Percentiles rank a stretch among this genome's conserved stretches.
phyloP scores from a whole-genome alignment of 2,113 vertebrate species.

The Pteropus alecto region DNA sequence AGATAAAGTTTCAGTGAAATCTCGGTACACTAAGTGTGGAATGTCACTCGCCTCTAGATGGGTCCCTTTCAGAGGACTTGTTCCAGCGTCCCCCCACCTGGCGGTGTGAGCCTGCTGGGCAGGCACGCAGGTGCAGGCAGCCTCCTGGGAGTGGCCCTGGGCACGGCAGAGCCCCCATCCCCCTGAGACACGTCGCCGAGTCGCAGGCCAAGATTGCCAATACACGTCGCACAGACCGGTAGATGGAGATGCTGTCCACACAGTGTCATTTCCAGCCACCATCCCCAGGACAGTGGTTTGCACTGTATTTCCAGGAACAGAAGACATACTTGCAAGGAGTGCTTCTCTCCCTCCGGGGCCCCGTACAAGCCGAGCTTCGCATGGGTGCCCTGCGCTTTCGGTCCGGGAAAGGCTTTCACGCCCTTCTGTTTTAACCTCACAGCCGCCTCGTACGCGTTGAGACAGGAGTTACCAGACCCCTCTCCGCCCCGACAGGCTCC shows the following conservation, averaged over 20 bases:
- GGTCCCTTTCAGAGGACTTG: neutral
- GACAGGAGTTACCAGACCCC: neutral
- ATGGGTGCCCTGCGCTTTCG: no score
- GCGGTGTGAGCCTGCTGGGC: neutral
- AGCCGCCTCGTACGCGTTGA: neutral
- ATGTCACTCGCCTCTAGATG: neutral
- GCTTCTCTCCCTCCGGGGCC: fast-evolving
- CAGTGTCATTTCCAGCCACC: neutral
- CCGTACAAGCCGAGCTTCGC: no score
- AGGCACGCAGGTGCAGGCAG: no score
- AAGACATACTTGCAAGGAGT: no score
- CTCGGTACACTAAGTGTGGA: neutral
- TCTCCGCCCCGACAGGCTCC: no score
- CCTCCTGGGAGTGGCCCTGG: neutral
- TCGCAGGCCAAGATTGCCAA: neutral
- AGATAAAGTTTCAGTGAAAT: neutral
- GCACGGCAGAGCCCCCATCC: neutral
- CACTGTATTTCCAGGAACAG: neutral
- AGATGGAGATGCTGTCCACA: neutral
- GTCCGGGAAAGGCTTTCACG: neutral
- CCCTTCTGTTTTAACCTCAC: neutral
- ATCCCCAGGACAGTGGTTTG: neutral
- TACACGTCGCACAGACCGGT: neutral
- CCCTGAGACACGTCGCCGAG: neutral
- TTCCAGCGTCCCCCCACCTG: neutral